Evolutionary conservation across 2,797 vertebrate species (phyloP).

Genomic region (Megalops cyprinoides): DNA sequence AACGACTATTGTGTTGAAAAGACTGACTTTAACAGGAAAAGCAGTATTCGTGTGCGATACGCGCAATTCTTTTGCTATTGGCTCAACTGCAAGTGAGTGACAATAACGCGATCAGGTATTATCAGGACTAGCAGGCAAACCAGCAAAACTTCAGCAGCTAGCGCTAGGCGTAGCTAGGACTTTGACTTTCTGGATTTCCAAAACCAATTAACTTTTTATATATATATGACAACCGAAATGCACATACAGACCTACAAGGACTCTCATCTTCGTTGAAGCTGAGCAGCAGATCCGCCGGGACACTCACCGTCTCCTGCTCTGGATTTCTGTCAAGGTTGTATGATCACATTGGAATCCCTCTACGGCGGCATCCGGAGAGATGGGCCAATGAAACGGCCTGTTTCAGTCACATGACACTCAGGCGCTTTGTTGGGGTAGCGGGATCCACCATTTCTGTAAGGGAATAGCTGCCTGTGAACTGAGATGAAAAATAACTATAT

Average conservation of each 20-base stretch:
- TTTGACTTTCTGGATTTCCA: neutral
- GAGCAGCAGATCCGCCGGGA: no score
- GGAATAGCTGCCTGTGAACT: neutral
- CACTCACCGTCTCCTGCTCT: no score
- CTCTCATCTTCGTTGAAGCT: constrained; percentile 60
- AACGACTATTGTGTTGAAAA: no score
- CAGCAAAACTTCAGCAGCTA: no score
- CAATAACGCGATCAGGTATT: neutral
- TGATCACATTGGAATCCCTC: no score
- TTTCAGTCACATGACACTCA: neutral
- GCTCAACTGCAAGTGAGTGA: neutral
- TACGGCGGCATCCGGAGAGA: neutral
- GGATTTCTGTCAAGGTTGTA: no score
- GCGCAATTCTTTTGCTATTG: no score
- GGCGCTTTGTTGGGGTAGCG: neutral
- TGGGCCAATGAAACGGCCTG: neutral
- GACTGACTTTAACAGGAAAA: neutral
- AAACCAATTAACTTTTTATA: neutral
- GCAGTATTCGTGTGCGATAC: neutral
- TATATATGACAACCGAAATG: neutral
- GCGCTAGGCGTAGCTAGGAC: no score
- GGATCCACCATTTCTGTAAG: constrained; percentile 40
- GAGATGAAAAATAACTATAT: neutral
- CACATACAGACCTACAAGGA: constrained; percentile 70
- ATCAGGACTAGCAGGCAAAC: no score